Conservation (phyloP, 2,113 vertebrate species). For the Elanoides forficatus region DNA sequence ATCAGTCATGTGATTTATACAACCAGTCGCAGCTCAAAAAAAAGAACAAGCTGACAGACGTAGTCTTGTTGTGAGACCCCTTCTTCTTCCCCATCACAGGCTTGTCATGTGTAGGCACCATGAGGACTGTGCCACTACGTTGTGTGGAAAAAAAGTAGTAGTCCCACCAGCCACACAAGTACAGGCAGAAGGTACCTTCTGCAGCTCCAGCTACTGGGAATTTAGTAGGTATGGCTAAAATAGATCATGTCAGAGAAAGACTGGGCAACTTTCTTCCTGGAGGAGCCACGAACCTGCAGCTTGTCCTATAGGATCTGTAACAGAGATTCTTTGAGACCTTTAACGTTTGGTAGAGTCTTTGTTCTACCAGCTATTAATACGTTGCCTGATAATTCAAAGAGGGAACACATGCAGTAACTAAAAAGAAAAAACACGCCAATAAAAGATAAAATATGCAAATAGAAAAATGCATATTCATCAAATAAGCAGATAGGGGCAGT, state of each 20-base stretch:
- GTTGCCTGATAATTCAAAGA: not conserved
- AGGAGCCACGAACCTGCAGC: not conserved
- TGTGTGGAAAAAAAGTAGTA: not conserved
- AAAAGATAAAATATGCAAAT: not conserved
- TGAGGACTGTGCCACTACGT: not conserved
- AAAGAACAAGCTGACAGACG: not conserved
- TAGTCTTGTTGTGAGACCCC: not conserved
- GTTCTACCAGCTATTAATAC: not conserved
- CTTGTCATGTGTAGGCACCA: not conserved
- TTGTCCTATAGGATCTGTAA: not conserved
- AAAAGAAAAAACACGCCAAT: not conserved
- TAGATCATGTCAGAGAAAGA: not conserved
- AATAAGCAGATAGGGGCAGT: not conserved
- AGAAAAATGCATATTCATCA: not conserved
- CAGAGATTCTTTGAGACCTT: not conserved
- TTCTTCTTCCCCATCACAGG: not conserved
- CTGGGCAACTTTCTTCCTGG: not conserved
- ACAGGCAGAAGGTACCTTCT: not conserved
- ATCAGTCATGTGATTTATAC: not conserved
- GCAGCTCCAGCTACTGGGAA: not conserved
- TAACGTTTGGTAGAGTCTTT: not conserved
- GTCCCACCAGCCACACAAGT: not conserved
- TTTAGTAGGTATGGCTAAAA: not conserved
- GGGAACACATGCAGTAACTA: not conserved
- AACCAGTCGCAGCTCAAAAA: not conserved